Conservation (phyloP, 2,113 vertebrate species). For the Haemorhous mexicanus region DNA sequence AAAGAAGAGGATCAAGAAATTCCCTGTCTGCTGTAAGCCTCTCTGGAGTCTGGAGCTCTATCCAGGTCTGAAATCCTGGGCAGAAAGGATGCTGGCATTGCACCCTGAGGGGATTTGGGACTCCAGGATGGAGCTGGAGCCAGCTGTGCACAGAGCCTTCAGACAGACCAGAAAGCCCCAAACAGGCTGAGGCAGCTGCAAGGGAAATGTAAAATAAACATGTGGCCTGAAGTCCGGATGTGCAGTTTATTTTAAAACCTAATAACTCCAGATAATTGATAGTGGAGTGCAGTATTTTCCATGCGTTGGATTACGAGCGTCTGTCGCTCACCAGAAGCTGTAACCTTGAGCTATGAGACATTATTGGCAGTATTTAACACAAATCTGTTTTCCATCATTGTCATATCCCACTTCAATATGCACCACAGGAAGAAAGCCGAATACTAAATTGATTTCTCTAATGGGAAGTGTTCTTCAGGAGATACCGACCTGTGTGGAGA, state of each 20-base stretch:
- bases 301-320: conserved; percentile 46
- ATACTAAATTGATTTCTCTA: conserved; percentile 72
- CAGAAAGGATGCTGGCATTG: neutral
- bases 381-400: conserved; percentile 75
- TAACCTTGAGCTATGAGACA: conserved; percentile 73
- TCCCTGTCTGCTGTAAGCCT: neutral
- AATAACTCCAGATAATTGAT: conserved; percentile 59
- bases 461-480: conserved; percentile 64
- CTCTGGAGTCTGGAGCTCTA: neutral
- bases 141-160: neutral
- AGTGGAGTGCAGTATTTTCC: conserved; percentile 37
- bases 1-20: neutral
- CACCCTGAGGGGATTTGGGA: accelerated
- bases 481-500: conserved; percentile 50
- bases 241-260: conserved; percentile 40
- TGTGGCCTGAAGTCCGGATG: conserved; percentile 18
- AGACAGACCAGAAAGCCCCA: neutral
- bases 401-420: conserved; percentile 72
- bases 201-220: neutral
- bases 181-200: neutral
- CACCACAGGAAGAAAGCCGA: conserved; percentile 63
- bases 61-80: neutral
- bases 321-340: conserved; percentile 50
- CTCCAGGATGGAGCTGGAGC: neutral
- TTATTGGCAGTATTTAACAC: conserved; percentile 75